Evolutionary conservation across 2,888 invertebrate genomes (phyloP), one percentile per base, ranked within the genome.

Genomic region (Amphipoea lucens): DNA sequence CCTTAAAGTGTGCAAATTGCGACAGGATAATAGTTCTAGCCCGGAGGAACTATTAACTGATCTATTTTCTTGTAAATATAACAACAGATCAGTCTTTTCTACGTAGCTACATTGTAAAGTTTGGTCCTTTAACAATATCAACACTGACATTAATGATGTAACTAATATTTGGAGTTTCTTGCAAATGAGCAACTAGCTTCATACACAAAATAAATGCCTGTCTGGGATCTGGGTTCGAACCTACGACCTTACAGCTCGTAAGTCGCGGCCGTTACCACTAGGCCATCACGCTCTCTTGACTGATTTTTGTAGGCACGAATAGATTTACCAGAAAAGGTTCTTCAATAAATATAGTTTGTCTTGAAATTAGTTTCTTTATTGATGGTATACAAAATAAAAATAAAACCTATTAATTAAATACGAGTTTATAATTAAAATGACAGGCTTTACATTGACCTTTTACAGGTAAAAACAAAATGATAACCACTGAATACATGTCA

Each of bases 401-500:
- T 23, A 45, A 45, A 29, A 36, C 11, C 2, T 12, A 20, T 12
- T 72, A 20, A 72, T 72, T 72, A 76, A 57, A 77, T 45, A 54
- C 45, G 54, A 29, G 45, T 48, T 51, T 0, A 36, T 62, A 51
- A 65, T 79, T 65, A 79, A 82, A 65, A 23, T 54, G n/a, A 82
- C 76, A 36, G 23, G 14, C 29, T 54, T 63, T 29, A 51, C 17
- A 14, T 63, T 11, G 36, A 20, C 36, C 20, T 57, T 83, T 48
- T 48, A 62, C 60, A 62, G 36, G 51, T 83, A 67, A 62, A 76
- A 77, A 60, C 12, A 67, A 80, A 83, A 80, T 67, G 45, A 67
- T 60, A 23, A 60, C 78, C 67, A 63, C 63, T 62, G 73, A 57
- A 76, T 72, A 57, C 69, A 45, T 83, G 83, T 83, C 67, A 68